Base-by-base conservation (phyloP, 2,797 vertebrate genomes). In the Micrastur ruficollis region DNA sequence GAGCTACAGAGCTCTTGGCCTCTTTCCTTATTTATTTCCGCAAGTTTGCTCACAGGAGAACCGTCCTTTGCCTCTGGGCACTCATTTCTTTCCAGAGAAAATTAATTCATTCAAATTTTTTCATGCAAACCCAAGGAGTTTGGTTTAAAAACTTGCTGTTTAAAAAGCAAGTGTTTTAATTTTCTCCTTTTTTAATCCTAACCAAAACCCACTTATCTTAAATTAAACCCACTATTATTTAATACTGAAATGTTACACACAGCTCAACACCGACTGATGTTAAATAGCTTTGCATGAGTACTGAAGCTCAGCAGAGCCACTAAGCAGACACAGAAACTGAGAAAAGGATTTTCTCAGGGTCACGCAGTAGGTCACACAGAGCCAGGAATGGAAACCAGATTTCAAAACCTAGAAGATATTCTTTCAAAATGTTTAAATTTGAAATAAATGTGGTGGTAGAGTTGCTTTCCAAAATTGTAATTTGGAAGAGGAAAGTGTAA, bases 331-430 rank as follows among this genome's bases (percentile, higher is more conserved):
- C 75, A 91, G 72, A 58, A 87, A 86, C 31, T 0, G 68, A 92
- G 68, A 26, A n/a, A 61, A 50, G 53, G 80, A 50, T 61, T 90
- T 91, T 34, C 89, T 78, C 27, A 16, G 90, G 94, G 94, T 94
- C 94, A 94, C 22, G 6, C 55, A 42, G 79, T 0, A 73, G 89
- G 93, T 90, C 91, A 90, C 72, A 61, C n/a, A 55, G 88, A 96
- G 86, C 61, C 94, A 89, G 86, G 83, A 96, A 92, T 93, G 86
- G 94, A 92, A 96, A 90, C 74, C 87, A 95, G 91, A 89, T 95
- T 95, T 74, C 76, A 22, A 92, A 90, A 88, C 84, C 75, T 90
- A 46, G 8, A 31, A 85, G 92, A 79, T 80, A 75, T 12, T 71
- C 88, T 86, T 94, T 90, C 95, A 90, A 78, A 91, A 91, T 38